Evolutionary conservation across 2,113 vertebrate genomes (phyloP), one percentile per base, ranked within the genome.

Genomic region (Climacteris rufus): DNA sequence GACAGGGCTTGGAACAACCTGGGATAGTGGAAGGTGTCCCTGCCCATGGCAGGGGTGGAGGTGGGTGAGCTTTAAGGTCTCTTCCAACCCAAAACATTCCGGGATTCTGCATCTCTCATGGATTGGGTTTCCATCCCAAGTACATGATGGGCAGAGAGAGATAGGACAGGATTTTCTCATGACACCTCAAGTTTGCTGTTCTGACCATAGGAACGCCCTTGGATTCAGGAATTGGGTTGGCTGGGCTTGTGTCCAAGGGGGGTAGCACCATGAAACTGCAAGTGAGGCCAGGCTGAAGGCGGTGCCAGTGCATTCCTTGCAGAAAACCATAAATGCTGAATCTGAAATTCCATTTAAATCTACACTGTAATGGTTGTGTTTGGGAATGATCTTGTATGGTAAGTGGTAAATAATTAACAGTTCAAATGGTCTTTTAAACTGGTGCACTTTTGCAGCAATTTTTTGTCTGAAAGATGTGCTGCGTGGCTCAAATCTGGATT

Each of bases 31-130:
- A 0, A 76, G 45, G 54, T 27, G 47, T 53, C 69, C 45, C 28
- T 89, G 23, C 22, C 22, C 22, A 4, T 20, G 35, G 35, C 59
- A 57, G 10, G 8, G 6, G 1, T 15, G 37, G 13, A 0, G 31
- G 1, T 1, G 9, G 45, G 6, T 25, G 39, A 0, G 2, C 8
- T 68, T 53, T n/a, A 14, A 53, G 2, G 0, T 37, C 35, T 17
- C 8, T 68, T 52, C 71, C 44, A 22, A 12, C 20, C 61, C 71
- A 68, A 10, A 60, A 33, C 39, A 16, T 33, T 45, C 47, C 0
- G 0, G 13, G 22, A 31, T 90, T 75, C 39, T 50, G 14, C 49
- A 10, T 66, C 24, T 4, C 2, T 42, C 15, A 1, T 23, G 30
- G 10, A 2, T 25, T 75, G 42, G 45, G 11, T 75, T 74, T 63